phyloP scores from a whole-genome alignment of 2,888 invertebrate genomes.

The Griposia aprilina region DNA sequence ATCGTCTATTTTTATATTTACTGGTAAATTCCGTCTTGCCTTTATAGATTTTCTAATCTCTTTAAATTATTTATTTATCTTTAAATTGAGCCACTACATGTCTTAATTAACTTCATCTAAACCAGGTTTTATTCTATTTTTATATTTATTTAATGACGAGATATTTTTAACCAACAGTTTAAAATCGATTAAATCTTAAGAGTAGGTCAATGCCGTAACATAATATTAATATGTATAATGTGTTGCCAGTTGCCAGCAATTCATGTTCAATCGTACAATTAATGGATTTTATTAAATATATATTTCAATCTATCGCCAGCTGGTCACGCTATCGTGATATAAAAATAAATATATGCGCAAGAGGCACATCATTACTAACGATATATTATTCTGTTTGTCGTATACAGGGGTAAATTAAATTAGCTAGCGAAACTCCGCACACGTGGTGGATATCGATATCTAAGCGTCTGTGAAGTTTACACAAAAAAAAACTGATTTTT shows the following conservation, averaged over 20 bases:
- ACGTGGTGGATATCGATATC: too few relatives aligned
- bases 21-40: neutral
- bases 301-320: conserved; percentile 1
- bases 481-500: too few relatives aligned
- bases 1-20: too few relatives aligned
- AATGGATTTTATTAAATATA: conserved; percentile 11
- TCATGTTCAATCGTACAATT: neutral
- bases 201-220: conserved; percentile 7
- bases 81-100: neutral
- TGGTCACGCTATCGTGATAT: conserved; percentile 9
- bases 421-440: too few relatives aligned
- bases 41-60: neutral
- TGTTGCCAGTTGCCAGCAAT: neutral
- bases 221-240: neutral
- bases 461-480: too few relatives aligned
- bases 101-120: neutral
- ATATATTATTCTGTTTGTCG: neutral
- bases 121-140: neutral
- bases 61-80: neutral
- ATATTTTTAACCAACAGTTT: conserved; percentile 5
- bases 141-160: neutral
- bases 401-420: neutral
- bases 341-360: neutral
- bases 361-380: neutral
- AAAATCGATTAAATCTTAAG: conserved; percentile 20